A percentile compares a stretch with the other conserved stretches of the same genome.
Evolutionary conservation across 2,113 vertebrate genomes (phyloP).

Genomic region (Amblyopsis rosae): DNA sequence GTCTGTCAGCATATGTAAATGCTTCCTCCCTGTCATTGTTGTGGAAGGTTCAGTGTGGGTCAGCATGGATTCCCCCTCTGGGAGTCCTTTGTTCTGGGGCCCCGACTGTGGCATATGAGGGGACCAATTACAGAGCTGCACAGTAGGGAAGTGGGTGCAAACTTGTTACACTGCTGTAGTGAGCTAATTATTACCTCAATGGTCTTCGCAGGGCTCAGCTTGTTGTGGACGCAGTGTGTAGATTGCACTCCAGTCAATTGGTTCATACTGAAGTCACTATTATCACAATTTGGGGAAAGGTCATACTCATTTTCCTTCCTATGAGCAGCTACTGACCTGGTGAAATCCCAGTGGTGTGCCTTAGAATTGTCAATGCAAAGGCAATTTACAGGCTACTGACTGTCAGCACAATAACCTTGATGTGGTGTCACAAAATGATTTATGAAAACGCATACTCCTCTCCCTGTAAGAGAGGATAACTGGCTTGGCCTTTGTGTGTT

Average conservation of each 20-base stretch:
- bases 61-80: slow-evolving; percentile 72
- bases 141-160: slow-evolving; percentile 72
- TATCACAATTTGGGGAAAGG: slow-evolving; percentile 50
- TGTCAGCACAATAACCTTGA: slow-evolving; percentile 66
- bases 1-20: slow-evolving; percentile 79
- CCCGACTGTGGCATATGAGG: slow-evolving; percentile 77
- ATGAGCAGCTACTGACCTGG: slow-evolving; percentile 48
- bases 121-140: slow-evolving; percentile 75
- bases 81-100: slow-evolving; percentile 78
- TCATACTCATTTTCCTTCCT: slow-evolving; percentile 48
- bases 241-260: slow-evolving; percentile 9
- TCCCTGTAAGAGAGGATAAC: slow-evolving; percentile 40
- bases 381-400: slow-evolving; percentile 58
- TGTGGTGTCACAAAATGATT: slow-evolving; percentile 70
- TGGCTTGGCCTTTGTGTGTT: slow-evolving; percentile 53
- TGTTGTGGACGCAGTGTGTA: not conserved
- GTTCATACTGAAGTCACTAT: slow-evolving; percentile 33
- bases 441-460: slow-evolving; percentile 65
- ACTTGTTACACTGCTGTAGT: slow-evolving; percentile 74
- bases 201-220: slow-evolving; percentile 12
- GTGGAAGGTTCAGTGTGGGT: slow-evolving; percentile 73
- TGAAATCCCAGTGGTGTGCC: slow-evolving; percentile 36
- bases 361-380: slow-evolving; percentile 62
- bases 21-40: slow-evolving; percentile 77
- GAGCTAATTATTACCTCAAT: slow-evolving; percentile 78